These are phyloP conservation scores for Pluvianellus socialis DNA, from an alignment of 2,113 vertebrate species.

Conservation along the genomic window DNA sequence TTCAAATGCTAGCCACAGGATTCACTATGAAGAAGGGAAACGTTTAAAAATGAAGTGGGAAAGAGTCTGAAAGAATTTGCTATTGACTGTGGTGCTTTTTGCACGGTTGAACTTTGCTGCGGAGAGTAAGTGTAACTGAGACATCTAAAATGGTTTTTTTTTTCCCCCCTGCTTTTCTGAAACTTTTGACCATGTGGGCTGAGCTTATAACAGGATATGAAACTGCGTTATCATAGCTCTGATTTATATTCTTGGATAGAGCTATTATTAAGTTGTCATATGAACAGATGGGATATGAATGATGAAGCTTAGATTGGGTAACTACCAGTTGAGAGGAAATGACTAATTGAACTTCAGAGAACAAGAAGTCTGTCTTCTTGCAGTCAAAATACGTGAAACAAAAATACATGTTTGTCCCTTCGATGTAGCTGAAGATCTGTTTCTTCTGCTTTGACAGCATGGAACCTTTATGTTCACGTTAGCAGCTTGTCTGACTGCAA, in stretches of 20 bases:
- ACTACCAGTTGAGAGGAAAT: conserved; percentile 69
- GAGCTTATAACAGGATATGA: conserved; percentile 64
- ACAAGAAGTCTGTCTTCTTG: conserved; percentile 71
- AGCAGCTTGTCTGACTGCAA: conserved; percentile 53
- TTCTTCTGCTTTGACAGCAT: conserved; percentile 55
- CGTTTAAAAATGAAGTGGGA: neutral
- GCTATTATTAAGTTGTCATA: conserved; percentile 70
- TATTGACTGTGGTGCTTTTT: neutral
- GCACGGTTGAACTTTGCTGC: neutral
- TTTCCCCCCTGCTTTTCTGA: conserved; percentile 68
- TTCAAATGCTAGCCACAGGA: neutral
- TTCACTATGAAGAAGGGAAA: neutral
- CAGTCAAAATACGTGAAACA: conserved; percentile 66
- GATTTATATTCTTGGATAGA: conserved; percentile 62
- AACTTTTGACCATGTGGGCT: conserved; percentile 65
- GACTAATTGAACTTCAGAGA: conserved; percentile 71
- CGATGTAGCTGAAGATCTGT: conserved; percentile 36
- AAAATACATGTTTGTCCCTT: conserved; percentile 63
- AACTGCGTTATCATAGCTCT: conserved; percentile 61
- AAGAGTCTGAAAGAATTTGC: neutral
- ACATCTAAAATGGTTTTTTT: conserved; percentile 59
- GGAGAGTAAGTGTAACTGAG: conserved; percentile 34
- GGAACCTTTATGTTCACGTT: conserved; percentile 49
- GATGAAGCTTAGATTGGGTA: conserved; percentile 70
- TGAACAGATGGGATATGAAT: conserved; percentile 67